Evolutionary conservation across 2,113 vertebrate genomes (phyloP).

Genomic region (Nycticorax nycticorax): DNA sequence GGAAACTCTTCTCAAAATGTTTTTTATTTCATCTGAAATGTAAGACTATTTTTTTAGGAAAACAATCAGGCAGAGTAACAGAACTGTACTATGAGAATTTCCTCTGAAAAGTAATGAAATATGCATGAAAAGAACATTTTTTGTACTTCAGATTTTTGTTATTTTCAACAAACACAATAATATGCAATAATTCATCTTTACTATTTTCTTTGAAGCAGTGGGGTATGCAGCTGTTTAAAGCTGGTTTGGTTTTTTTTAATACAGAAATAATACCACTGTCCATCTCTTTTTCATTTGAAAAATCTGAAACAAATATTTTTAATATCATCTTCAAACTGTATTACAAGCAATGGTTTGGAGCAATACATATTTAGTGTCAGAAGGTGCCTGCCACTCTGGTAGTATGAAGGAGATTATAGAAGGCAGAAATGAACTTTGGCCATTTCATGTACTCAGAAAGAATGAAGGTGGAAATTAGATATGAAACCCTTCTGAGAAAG

Average conservation of each 20-base stretch:
- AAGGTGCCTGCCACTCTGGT: background rate
- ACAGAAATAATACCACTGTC: background rate
- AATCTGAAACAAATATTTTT: background rate
- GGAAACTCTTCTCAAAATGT: background rate
- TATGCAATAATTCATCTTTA: background rate
- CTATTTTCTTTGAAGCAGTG: background rate
- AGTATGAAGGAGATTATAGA: background rate
- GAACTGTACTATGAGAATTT: background rate
- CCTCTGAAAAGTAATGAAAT: background rate
- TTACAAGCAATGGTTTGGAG: background rate
- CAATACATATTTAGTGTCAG: background rate
- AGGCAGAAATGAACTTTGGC: background rate
- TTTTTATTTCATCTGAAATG: background rate
- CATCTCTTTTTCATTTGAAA: background rate
- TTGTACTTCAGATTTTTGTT: background rate
- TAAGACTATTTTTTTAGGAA: background rate
- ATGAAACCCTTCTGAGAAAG: background rate
- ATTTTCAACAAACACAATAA: background rate
- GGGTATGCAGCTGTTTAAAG: background rate
- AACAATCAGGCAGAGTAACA: background rate
- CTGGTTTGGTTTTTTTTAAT: background rate
- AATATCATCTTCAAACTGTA: background rate
- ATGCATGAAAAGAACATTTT: background rate
- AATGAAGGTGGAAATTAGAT: background rate
- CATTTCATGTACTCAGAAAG: background rate